Evolutionary conservation across 2,797 vertebrate species (phyloP).

Genomic region (Cyprinella venusta): DNA sequence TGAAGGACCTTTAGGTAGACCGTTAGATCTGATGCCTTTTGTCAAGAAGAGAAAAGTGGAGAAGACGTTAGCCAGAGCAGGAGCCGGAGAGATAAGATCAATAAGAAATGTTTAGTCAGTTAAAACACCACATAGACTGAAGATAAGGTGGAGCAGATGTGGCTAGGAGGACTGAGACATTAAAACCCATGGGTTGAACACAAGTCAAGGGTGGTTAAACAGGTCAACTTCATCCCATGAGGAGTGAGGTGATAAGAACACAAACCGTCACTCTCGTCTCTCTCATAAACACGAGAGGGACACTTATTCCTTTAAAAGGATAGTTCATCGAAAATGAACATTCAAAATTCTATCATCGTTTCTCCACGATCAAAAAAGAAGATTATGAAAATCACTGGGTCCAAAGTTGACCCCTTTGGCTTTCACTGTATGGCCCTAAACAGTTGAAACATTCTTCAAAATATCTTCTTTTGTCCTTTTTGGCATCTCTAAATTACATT

Average conservation of each 20-base stretch:
- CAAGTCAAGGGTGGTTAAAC: constrained; percentile 42
- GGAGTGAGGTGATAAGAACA: constrained; percentile 49
- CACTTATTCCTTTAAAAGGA: constrained; percentile 2
- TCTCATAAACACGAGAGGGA: background rate
- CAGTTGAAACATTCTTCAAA: background rate
- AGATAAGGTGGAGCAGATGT: constrained; percentile 46
- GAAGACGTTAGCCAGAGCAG: constrained; percentile 41
- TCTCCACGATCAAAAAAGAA: background rate
- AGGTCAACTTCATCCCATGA: constrained; percentile 59
- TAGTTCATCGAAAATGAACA: background rate
- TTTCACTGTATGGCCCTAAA: background rate
- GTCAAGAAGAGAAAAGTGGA: constrained; percentile 19
- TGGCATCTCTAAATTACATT: constrained; percentile 15
- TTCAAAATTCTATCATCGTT: background rate
- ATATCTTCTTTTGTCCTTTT: background rate
- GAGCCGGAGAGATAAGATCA: constrained; percentile 5
- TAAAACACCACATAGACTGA: background rate
- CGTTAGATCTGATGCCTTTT: constrained; percentile 7
- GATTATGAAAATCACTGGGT: background rate
- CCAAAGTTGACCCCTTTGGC: background rate
- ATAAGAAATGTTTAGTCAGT: constrained; percentile 11
- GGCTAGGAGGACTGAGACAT: constrained; percentile 34
- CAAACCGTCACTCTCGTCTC: constrained; percentile 23
- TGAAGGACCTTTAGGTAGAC: constrained; percentile 6
- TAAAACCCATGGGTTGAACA: constrained; percentile 14